Percentiles rank a stretch among this genome's conserved stretches.
Evolutionary conservation across 2,113 vertebrate genomes (phyloP).

Genomic region (Bubalus kerabau): DNA sequence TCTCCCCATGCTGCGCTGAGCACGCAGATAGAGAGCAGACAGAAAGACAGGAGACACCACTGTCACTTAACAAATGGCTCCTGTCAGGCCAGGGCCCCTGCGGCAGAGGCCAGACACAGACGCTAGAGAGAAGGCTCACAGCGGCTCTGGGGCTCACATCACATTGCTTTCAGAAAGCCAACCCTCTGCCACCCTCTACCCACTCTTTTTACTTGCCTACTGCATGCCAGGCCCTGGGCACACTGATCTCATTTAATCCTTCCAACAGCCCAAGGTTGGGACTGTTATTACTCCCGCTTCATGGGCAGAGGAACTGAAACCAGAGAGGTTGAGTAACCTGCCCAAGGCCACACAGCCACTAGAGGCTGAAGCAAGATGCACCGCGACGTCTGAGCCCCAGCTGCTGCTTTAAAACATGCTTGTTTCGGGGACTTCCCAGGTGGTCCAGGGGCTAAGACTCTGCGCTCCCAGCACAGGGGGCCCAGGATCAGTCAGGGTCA

Average conservation of each 20-base stretch:
- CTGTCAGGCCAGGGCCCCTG: not conserved
- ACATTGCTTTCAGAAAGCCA: not conserved
- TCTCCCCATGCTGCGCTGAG: not conserved
- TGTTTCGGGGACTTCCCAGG: not conserved
- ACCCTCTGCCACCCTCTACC: not conserved
- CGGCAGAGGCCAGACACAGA: not conserved
- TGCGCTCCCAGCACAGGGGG: not conserved
- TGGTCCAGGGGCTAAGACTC: not conserved
- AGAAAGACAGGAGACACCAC: no score
- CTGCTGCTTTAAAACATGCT: not conserved
- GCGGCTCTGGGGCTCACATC: not conserved
- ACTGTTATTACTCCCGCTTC: not conserved
- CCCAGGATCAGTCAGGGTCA: not conserved
- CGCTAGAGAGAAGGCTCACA: not conserved
- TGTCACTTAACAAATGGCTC: not conserved
- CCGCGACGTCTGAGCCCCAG: not conserved
- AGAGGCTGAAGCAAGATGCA: not conserved
- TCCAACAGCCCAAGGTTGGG: not conserved
- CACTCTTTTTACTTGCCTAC: not conserved
- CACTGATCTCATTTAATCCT: not conserved
- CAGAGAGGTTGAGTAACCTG: not conserved
- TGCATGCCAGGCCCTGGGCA: not conserved
- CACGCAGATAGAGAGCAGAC: accelerated
- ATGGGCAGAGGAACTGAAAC: not conserved
- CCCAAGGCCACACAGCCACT: not conserved